Conservation (phyloP, 2,888 invertebrate species). For the Anaspis maculata region DNA sequence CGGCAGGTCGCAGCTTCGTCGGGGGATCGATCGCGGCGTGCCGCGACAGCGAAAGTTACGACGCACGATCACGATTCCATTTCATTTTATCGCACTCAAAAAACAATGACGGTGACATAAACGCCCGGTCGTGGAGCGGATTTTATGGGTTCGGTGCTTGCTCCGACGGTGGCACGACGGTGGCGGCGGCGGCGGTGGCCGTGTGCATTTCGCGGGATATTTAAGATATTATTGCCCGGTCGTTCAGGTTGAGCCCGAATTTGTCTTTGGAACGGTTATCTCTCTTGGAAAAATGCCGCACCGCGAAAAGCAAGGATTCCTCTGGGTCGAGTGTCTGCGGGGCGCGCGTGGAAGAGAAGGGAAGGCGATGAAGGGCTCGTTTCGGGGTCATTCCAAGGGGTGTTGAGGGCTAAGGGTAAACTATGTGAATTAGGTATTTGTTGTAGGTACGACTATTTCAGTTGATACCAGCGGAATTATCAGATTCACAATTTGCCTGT, state of each 20-base stretch:
- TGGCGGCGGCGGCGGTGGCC: too few species aligned
- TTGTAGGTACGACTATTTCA: too few species aligned
- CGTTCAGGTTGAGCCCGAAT: slow-evolving; percentile 28
- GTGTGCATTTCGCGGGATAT: slow-evolving; percentile 41
- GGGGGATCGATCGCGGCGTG: slow-evolving; percentile 35
- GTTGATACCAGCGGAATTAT: too few species aligned
- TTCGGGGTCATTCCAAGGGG: too few species aligned
- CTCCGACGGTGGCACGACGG: too few species aligned
- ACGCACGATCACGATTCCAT: slow-evolving; percentile 26
- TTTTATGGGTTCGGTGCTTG: slow-evolving; percentile 17
- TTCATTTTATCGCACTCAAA: slow-evolving; percentile 20
- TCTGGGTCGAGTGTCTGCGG: too few species aligned
- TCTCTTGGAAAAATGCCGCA: neutral
- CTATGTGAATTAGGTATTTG: too few species aligned
- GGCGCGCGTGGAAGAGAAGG: too few species aligned
- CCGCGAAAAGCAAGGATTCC: too few species aligned
- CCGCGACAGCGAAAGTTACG: slow-evolving; percentile 32
- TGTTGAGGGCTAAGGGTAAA: too few species aligned
- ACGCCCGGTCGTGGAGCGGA: slow-evolving; percentile 17
- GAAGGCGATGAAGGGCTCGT: too few species aligned
- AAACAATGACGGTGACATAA: slow-evolving; percentile 21
- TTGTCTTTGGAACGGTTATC: slow-evolving; percentile 20
- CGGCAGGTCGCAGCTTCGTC: slow-evolving; percentile 47
- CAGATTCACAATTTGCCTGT: too few species aligned
- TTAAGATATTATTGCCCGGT: slow-evolving; percentile 36